A percentile compares a stretch with the other conserved stretches of the same genome.
phyloP scores from a whole-genome alignment of 2,113 vertebrate genomes.

The Aegotheles bennettii region DNA sequence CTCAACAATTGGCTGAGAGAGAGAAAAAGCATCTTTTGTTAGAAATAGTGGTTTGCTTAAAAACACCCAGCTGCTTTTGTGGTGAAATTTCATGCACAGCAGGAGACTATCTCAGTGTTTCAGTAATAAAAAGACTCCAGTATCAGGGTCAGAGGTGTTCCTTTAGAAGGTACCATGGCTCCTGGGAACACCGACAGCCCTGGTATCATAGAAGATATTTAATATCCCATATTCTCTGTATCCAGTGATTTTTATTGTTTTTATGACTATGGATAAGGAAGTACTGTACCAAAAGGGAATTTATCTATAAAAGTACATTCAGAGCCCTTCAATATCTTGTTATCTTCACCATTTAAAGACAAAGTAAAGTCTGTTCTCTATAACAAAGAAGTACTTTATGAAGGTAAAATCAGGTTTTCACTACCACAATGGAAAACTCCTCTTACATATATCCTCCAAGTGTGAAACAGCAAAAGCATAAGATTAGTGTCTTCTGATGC shows the following conservation, averaged over 20 bases:
- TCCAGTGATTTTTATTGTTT: not conserved
- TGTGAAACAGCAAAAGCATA: not conserved
- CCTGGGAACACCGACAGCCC: not conserved
- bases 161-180: not conserved
- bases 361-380: not conserved
- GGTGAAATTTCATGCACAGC: not conserved
- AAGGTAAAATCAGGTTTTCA: not conserved
- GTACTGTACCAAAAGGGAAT: not conserved
- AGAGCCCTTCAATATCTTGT: not conserved
- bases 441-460: not conserved
- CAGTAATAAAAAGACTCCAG: not conserved
- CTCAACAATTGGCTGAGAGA: not conserved
- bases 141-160: not conserved
- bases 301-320: not conserved
- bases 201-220: not conserved
- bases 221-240: not conserved
- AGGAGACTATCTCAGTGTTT: not conserved
- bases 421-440: not conserved
- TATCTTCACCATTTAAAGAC: not conserved
- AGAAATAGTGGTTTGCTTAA: conserved; percentile 34
- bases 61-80: conserved; percentile 20
- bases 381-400: not conserved
- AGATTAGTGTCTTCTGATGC: not conserved
- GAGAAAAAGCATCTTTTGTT: conserved; percentile 20
- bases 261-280: not conserved